Percentiles rank a stretch among this genome's conserved stretches.
phyloP scores from a whole-genome alignment of 2,888 invertebrate genomes.

The Azorinus chamasolen region DNA sequence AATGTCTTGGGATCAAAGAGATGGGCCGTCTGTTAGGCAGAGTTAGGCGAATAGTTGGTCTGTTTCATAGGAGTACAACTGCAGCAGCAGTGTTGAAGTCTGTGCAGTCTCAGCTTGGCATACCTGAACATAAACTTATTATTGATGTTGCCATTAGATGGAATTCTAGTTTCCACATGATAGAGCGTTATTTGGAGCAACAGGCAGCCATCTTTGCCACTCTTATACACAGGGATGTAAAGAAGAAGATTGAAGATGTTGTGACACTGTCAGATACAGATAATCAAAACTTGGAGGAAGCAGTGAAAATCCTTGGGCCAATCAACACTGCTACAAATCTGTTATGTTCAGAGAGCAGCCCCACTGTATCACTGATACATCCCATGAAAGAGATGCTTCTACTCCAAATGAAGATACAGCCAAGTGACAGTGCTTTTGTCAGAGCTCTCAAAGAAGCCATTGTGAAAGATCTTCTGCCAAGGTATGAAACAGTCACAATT shows the following conservation, averaged over 20 bases:
- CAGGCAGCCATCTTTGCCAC: constrained; percentile 45
- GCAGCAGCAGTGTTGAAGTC: constrained; percentile 7
- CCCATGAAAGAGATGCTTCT: constrained; percentile 54
- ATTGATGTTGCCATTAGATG: constrained; percentile 46
- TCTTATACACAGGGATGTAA: constrained; percentile 18
- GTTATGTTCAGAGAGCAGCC: constrained; percentile 28
- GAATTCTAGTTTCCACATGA: constrained; percentile 53
- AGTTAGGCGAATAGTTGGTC: constrained; percentile 24
- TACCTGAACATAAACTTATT: constrained; percentile 31
- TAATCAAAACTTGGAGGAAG: constrained; percentile 12
- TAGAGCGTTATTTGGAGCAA: constrained; percentile 46
- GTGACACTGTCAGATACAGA: constrained; percentile 50
- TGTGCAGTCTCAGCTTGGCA: constrained; percentile 22
- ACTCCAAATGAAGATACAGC: constrained; percentile 5
- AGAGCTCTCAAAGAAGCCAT: constrained; percentile 24
- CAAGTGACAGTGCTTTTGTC: constrained; percentile 12
- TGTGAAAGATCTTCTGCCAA: constrained; percentile 18
- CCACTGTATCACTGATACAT: constrained; percentile 46
- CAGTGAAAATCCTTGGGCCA: constrained; percentile 33
- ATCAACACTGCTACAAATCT: constrained; percentile 52
- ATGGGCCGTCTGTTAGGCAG: constrained; percentile 29
- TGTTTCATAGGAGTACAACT: constrained; percentile 41
- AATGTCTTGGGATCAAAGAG: constrained; percentile 11
- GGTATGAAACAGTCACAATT: too few relatives aligned
- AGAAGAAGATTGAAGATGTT: constrained; percentile 37